Percentiles rank a stretch among this genome's conserved stretches.
Evolutionary conservation across 2,888 invertebrate species (phyloP).

Genomic region (Hydriomena furcata): DNA sequence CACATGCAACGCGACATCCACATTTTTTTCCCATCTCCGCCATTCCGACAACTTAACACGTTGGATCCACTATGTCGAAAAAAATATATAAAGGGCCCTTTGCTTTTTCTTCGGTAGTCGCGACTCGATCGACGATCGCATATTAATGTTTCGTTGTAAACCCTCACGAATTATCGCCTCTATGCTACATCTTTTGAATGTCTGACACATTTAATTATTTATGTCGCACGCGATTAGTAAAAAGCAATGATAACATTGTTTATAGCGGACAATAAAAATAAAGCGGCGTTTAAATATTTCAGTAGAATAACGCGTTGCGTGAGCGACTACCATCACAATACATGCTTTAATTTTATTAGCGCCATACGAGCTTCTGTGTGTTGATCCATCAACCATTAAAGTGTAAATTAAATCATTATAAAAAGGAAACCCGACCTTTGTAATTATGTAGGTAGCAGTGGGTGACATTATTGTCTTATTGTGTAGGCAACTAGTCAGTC

Average conservation of each 20-base stretch:
- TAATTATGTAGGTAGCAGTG: constrained; percentile 48
- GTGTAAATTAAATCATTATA: constrained; percentile 58
- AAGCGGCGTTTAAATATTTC: constrained; percentile 40
- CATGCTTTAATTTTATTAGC: constrained; percentile 51
- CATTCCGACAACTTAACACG: constrained; percentile 62
- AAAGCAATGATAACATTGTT: constrained; percentile 44
- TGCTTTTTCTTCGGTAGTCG: constrained; percentile 48
- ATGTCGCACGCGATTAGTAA: constrained; percentile 45
- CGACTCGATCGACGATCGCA: constrained; percentile 44
- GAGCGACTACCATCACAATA: constrained; percentile 47
- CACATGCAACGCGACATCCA: constrained; percentile 49
- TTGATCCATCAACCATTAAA: constrained; percentile 45
- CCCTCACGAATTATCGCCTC: constrained; percentile 46
- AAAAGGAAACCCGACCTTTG: constrained; percentile 48
- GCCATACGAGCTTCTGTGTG: constrained; percentile 44
- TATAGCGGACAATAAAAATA: constrained; percentile 43
- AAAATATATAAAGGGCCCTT: constrained; percentile 52
- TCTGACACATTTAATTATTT: constrained; percentile 37
- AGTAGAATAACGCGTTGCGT: constrained; percentile 43
- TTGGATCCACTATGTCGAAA: constrained; percentile 59
- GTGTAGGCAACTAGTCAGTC: constrained; percentile 46
- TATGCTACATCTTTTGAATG: constrained; percentile 40
- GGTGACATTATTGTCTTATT: constrained; percentile 45
- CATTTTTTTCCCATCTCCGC: constrained; percentile 58
- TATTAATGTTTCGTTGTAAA: constrained; percentile 53